Base-by-base conservation (phyloP, 2,113 vertebrate species). In the Channa maculata region DNA sequence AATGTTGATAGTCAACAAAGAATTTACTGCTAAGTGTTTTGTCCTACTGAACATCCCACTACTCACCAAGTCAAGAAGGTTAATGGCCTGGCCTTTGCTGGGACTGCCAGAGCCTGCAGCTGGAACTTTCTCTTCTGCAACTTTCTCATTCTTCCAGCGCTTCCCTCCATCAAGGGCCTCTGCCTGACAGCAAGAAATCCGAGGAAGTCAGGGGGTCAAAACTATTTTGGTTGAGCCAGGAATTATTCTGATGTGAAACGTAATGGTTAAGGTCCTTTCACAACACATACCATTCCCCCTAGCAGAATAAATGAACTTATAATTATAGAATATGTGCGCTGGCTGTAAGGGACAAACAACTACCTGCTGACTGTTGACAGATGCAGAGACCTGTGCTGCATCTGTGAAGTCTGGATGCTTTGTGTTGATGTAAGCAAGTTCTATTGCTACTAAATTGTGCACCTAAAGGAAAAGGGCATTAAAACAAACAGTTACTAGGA, bases 391-490 rank as follows among this genome's bases (percentile, higher is more conserved):
- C 77, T 95, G 89, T 0, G 92, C 93, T 5, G 95, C 94, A 43
- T 95, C 95, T 0, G 92, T 93, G 80, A 96, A 96, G 83, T 96
- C 95, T 1, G 95, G 95, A 83, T 96, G 95, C 58, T 95, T 96
- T 12, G 95, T 96, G 82, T 96, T 96, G 89, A 96, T 94, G 73
- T 96, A 96, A 34, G 95, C 95, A 4, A 96, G 90, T 79, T 95
- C 95, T 51, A 96, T 96, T 11, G 94, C 92, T 53, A 96, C 92
- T 71, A 95, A 92, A 89, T 95, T 92, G 71, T 96, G 95, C 4
- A 96, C 95, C 95, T 95, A 43, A 43, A 49, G 44, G 46, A 7
- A 24, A 7, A 70, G 52, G 34, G 14, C 41, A 69, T 45, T 2
- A 54, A 3, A 0, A 15, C 9, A 57, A 1, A 49, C 36, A 12